Evolutionary conservation across 2,113 vertebrate species (phyloP).

Genomic region (Mus pahari): DNA sequence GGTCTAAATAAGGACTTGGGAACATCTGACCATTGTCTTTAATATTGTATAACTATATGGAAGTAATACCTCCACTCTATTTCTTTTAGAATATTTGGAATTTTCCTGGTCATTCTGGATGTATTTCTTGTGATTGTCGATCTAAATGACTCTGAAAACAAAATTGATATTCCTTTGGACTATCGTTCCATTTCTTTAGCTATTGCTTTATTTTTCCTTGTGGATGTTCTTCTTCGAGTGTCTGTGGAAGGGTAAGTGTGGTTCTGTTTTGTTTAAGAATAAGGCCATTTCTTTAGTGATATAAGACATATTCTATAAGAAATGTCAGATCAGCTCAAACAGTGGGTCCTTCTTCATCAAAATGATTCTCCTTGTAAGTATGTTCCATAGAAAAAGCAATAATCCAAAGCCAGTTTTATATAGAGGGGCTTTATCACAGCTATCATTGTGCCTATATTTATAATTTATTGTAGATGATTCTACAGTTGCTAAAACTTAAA

Average conservation of each 20-base stretch:
- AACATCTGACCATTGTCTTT: neutral
- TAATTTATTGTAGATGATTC: neutral
- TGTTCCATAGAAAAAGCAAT: neutral
- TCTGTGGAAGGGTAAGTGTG: constrained; percentile 94
- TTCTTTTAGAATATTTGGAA: constrained; percentile 91
- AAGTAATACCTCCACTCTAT: neutral
- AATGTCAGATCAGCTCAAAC: neutral
- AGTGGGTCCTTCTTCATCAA: neutral
- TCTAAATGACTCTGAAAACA: constrained; percentile 79
- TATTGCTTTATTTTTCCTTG: constrained; percentile 94
- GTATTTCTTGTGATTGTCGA: constrained; percentile 90
- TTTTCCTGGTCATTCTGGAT: constrained; percentile 93
- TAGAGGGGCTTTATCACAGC: neutral
- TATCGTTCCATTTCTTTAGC: constrained; percentile 89
- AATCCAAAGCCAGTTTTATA: neutral
- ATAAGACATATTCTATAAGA: constrained; percentile 12
- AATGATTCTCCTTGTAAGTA: neutral
- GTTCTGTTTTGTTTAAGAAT: neutral
- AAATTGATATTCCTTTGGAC: constrained; percentile 73
- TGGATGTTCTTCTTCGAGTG: constrained; percentile 92
- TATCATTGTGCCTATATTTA: neutral
- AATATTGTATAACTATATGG: neutral
- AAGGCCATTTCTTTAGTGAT: constrained; percentile 18
- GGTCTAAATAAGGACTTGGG: neutral
- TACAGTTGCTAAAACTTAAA: neutral